A percentile compares a stretch with the other conserved stretches of the same genome.
Evolutionary conservation across 1,140 invertebrate genomes (phyloP).

Genomic region (Gryon sp.): DNA sequence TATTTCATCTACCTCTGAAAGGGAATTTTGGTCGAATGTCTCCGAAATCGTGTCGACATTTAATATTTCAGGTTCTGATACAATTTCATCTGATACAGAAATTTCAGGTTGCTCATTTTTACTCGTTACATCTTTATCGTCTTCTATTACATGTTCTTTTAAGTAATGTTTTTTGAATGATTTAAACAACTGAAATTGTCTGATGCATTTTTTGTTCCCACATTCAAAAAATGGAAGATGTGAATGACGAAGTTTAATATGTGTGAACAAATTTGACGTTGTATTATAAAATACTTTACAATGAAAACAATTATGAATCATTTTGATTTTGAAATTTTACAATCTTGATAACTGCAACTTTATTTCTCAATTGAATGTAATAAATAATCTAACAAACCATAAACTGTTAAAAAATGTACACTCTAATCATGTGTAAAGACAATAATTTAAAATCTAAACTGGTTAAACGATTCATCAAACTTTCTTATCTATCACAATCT

Average conservation of each 20-base stretch:
- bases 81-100: background rate
- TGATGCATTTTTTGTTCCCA: background rate
- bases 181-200: conserved; percentile 2
- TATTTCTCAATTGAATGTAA: background rate
- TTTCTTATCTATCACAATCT: background rate
- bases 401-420: no score
- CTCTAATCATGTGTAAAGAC: no score
- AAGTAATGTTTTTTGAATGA: background rate
- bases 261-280: background rate
- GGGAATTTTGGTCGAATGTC: background rate
- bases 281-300: background rate
- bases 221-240: conserved; percentile 1
- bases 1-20: background rate
- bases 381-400: background rate
- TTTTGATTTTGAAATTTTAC: background rate
- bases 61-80: background rate
- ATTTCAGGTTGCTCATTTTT: background rate
- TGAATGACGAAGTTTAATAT: background rate
- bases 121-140: background rate
- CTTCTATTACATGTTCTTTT: background rate
- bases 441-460: background rate
- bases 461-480: background rate
- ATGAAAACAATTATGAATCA: background rate
- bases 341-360: background rate
- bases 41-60: background rate